Base-by-base conservation (phyloP, 2,888 invertebrate species). In the Hermaeophaga mercurialis region DNA sequence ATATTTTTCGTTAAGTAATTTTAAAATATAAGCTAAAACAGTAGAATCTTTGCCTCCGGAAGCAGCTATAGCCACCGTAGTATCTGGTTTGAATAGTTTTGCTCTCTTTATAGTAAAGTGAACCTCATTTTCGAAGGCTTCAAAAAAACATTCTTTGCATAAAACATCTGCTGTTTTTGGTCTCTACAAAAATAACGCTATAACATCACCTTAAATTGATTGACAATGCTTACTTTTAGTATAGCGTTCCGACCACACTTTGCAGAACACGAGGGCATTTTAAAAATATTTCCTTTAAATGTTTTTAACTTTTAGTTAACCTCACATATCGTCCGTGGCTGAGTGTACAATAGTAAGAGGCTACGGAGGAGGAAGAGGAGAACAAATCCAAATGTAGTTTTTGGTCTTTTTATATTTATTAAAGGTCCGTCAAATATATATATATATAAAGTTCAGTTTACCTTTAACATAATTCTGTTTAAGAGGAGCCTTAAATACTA, bases 31-130 rank as follows among this genome's bases (percentile, higher is more conserved):
- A 0, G 98, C 98, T 52, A 99, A 81, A 11, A 99, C 99, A 1
- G 99, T 99, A 0, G 98, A 99, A 78, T 99, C 99, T 81, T 94
- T 94, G 19, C 94, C 94, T 22, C 94, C 94, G 28, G 93, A 94
- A 0, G 96, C 97, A 19, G 93, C 97, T 18, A 97, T 86, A 1
- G 96, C 97, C 18, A 97, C 94, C 33, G 88, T 89, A 70, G 92
- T 87, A 0, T 93, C 94, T 49, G 80, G 82, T 49, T 85, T 86
- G 73, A 98, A 97, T 44, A 98, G 80, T 61, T 89, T 83, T 17
- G 87, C 90, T 70, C 87, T 85, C 1, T 81, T 81, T 45, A 98
- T 96, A 0, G 96, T 97, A 70, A 89, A 86, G 79, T 98, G 96
- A 61, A 97, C 87, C 82, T 98, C 98, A 48, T 88, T 87, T 80